phyloP scores from a whole-genome alignment of 1,140 invertebrate species.

The Eufriesea mexicana region DNA sequence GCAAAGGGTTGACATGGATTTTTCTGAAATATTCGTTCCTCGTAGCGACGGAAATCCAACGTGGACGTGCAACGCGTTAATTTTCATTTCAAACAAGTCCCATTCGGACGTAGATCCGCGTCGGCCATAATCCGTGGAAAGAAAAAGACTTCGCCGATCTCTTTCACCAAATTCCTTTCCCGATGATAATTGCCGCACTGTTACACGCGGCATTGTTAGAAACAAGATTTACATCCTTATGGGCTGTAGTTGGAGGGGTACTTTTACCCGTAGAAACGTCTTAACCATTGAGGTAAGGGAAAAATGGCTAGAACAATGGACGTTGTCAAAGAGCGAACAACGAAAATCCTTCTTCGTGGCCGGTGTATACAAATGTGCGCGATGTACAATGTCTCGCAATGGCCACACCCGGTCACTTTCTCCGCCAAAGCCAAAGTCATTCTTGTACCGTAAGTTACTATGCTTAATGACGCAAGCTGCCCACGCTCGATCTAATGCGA shows the following conservation, averaged over 20 bases:
- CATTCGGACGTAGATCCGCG: no score
- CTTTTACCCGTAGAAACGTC: constrained; percentile 1
- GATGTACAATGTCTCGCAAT: constrained; percentile 44
- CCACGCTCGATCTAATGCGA: constrained; percentile 64
- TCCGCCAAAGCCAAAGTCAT: constrained; percentile 69
- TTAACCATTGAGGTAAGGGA: not conserved
- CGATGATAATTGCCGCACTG: not conserved
- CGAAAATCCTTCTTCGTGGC: constrained; percentile 26
- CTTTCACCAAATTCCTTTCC: not conserved
- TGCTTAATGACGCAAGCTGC: constrained; percentile 69
- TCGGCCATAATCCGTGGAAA: no score
- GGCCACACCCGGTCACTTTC: constrained; percentile 69
- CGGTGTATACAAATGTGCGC: constrained; percentile 31
- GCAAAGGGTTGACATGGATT: no score
- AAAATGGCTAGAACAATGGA: constrained; percentile 34
- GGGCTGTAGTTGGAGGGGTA: not conserved
- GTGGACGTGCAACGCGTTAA: no score
- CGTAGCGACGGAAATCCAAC: no score
- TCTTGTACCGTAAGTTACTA: constrained; percentile 62
- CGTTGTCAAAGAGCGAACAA: constrained; percentile 21
- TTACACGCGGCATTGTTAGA: not conserved
- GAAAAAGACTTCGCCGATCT: not conserved
- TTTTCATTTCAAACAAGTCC: no score
- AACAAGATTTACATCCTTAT: constrained; percentile 8
- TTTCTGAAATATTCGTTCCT: no score